Evolutionary conservation across 2,888 invertebrate genomes (phyloP), one percentile per base, ranked within the genome.

Genomic region (Lottia gigantea): DNA sequence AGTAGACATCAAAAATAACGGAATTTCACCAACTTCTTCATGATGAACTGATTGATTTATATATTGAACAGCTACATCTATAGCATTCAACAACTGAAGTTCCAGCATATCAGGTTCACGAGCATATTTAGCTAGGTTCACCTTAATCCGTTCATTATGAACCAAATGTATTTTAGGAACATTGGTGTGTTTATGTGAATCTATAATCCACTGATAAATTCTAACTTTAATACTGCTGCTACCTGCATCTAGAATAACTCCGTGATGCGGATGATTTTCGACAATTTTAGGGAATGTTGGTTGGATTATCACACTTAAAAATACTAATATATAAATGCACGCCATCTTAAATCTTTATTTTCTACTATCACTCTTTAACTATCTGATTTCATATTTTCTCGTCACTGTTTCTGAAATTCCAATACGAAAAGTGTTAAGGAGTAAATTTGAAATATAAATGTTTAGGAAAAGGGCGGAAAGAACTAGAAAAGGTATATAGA

Each of bases 241-340:
- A 14, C 90, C 90, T 11, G 90, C 90, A 78, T 90, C 90, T 65
- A 90, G 82, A 61, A 90, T 85, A 8, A 90, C 87, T 25, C 89
- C 89, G 78, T 90, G 91, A 40, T 71, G 75, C 63, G 70, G 70
- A 47, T 70, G 71, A 40, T 49, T 49, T 26, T 66, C 45, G 46
- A 46, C 46, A 31, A 25, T 45, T 45, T 46, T 31, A 46, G 23
- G 62, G 31, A 46, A 31, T 31, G 46, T 25, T n/a, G 63, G 46
- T 46, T 55, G 55, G 14, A 55, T 8, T 12, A 55, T 23, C 19
- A 55, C 55, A 55, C 55, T 14, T 11, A 55, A 8, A 55, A 55
- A 55, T 55, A 55, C 8, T 4, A 55, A 55, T 11, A 55, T 55
- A 55, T 23, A 55, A 11, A 23, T 19, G 8, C n/a, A 19, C 19